These are phyloP conservation scores for Sebastes goodei DNA, from an alignment of 2,797 vertebrate species.

Conservation along the genomic window DNA sequence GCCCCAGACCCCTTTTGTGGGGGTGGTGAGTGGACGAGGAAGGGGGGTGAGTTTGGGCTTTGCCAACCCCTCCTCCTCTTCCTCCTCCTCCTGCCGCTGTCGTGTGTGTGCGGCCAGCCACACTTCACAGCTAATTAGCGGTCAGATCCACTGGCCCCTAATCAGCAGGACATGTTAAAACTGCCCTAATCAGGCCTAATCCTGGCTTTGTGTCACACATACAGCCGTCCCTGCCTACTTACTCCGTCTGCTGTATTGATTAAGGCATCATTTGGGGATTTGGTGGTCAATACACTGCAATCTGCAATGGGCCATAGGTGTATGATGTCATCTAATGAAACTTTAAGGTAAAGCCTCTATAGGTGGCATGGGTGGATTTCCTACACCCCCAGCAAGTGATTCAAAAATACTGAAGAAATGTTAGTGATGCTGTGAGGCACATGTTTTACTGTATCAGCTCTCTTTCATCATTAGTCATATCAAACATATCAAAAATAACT, in stretches of 20 bases:
- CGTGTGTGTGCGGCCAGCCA: conserved; percentile 74
- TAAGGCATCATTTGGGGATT: conserved; percentile 62
- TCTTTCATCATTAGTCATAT: neutral
- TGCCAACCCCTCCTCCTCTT: conserved; percentile 49
- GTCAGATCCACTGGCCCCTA: conserved; percentile 78
- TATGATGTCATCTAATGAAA: conserved; percentile 1
- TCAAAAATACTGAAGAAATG: neutral
- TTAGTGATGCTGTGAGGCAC: neutral
- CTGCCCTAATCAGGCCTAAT: conserved; percentile 84
- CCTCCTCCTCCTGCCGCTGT: conserved; percentile 62
- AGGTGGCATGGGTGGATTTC: neutral
- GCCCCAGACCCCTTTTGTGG: conserved; percentile 71
- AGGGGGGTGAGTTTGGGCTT: conserved; percentile 42
- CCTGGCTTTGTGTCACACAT: conserved; percentile 75
- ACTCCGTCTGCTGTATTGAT: conserved; percentile 75
- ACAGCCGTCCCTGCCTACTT: conserved; percentile 55
- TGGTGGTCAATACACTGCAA: conserved; percentile 60
- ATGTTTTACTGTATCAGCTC: neutral
- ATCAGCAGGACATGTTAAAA: conserved; percentile 86
- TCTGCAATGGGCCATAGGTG: neutral
- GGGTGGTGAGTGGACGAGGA: conserved; percentile 66
- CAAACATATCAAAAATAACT: no score
- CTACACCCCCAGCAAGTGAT: neutral
- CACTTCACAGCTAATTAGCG: conserved; percentile 84
- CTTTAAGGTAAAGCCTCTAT: neutral